These are phyloP conservation scores for Drosophila sucinea DNA, from an alignment of 1,140 invertebrate genomes.

Conservation along the genomic window DNA sequence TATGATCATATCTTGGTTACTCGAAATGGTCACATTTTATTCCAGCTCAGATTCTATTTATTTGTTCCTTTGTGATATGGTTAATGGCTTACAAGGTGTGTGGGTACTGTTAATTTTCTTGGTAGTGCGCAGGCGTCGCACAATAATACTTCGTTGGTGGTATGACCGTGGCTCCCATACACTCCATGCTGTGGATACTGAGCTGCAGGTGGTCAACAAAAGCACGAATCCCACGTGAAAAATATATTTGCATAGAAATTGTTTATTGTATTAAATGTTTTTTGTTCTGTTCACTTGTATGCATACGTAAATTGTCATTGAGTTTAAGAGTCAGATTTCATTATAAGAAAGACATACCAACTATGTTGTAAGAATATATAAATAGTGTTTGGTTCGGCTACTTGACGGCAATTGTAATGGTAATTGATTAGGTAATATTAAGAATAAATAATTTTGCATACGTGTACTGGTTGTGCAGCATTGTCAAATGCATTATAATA, in stretches of 20 bases:
- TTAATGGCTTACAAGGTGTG: conserved; percentile 77
- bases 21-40: conserved; percentile 81
- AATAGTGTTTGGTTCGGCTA: conserved; percentile 24
- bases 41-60: conserved; percentile 55
- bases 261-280: conserved; percentile 66
- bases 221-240: conserved; percentile 51
- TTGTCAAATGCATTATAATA: conserved; percentile 29
- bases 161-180: conserved; percentile 75
- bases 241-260: conserved; percentile 65
- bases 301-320: conserved; percentile 55
- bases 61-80: conserved; percentile 75
- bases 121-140: conserved; percentile 72
- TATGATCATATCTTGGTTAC: conserved; percentile 73
- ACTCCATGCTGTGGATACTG: conserved; percentile 58
- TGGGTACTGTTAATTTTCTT: conserved; percentile 79
- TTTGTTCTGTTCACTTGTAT: conserved; percentile 52
- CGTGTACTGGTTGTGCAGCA: conserved; percentile 37
- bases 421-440: conserved; percentile 39
- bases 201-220: conserved; percentile 60
- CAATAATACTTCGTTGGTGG: conserved; percentile 80
- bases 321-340: conserved; percentile 51
- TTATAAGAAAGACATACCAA: conserved; percentile 55
- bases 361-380: conserved; percentile 59
- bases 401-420: conserved; percentile 21
- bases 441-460: conserved; percentile 55